These are phyloP conservation scores for Myoxocephalus aenaeus DNA, from an alignment of 2,797 vertebrate species.

Conservation along the genomic window DNA sequence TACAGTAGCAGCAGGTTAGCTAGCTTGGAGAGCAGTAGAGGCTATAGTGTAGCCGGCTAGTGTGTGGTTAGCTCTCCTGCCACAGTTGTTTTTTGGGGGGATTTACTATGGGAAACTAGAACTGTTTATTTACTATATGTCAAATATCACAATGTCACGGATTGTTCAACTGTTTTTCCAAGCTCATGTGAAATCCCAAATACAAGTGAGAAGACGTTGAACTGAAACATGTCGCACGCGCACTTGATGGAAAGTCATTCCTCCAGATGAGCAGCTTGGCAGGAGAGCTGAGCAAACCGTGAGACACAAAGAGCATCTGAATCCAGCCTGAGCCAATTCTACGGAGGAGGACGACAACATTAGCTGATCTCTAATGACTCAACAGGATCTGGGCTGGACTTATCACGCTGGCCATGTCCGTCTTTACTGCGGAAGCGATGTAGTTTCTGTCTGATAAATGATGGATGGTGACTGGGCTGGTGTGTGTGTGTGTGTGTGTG, in stretches of 20 bases:
- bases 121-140: not conserved
- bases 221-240: conserved; percentile 21
- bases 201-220: conserved; percentile 1
- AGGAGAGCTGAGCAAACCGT: conserved; percentile 38
- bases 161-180: not conserved
- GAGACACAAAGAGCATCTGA: conserved; percentile 48
- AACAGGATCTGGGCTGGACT: conserved; percentile 40
- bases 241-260: conserved; percentile 14
- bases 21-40: not conserved
- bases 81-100: not conserved
- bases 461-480: not conserved
- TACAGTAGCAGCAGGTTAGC: not conserved
- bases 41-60: not conserved
- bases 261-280: conserved; percentile 52
- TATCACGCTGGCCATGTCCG: conserved; percentile 36
- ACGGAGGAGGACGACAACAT: conserved; percentile 36
- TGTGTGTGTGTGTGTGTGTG: not conserved
- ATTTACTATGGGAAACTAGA: not conserved
- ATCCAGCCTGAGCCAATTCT: conserved; percentile 33
- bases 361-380: conserved; percentile 53
- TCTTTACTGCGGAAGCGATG: conserved; percentile 20
- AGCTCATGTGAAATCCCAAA: not conserved
- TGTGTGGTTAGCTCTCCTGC: not conserved
- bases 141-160: not conserved
- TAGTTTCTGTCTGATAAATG: conserved; percentile 1